These are phyloP conservation scores for Siniperca scherzeri DNA, from an alignment of 2,797 vertebrate genomes.

Conservation along the genomic window DNA sequence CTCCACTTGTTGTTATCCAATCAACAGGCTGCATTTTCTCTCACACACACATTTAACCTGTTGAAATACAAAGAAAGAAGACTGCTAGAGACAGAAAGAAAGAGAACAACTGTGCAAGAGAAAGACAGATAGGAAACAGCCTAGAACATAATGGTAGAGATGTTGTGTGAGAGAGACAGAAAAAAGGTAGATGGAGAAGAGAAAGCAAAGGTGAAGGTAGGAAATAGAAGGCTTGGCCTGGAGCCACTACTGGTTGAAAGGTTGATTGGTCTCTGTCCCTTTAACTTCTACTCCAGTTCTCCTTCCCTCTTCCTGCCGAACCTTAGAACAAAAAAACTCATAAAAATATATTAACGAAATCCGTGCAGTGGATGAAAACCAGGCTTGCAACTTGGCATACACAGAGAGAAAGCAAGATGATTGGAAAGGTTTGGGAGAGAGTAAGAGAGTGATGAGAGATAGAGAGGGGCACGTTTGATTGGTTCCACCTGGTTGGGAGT, in stretches of 20 bases:
- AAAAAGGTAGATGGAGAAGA: conserved; percentile 6
- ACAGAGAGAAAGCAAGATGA: conserved; percentile 7
- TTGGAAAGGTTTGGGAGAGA: conserved; percentile 31
- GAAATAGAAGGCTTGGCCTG: conserved; percentile 17
- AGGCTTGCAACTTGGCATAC: conserved; percentile 41
- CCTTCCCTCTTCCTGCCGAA: background rate
- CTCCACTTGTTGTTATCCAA: background rate
- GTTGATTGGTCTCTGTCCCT: conserved; percentile 37
- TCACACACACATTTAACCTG: background rate
- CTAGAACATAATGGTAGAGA: background rate
- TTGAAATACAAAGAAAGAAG: conserved; percentile 27
- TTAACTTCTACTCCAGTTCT: conserved; percentile 26
- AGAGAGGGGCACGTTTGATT: conserved; percentile 45
- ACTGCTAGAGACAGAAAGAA: conserved; percentile 1
- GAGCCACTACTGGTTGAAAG: conserved; percentile 27
- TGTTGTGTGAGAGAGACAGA: conserved; percentile 22
- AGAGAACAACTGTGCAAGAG: background rate
- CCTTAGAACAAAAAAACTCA: background rate
- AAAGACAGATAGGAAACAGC: background rate
- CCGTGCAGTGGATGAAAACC: conserved; percentile 31
- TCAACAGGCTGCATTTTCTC: background rate
- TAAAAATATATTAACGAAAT: conserved; percentile 27
- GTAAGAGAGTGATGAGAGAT: conserved; percentile 38
- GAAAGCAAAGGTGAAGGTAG: conserved; percentile 10
- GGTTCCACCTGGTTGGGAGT: conserved; percentile 64